Base-by-base conservation (phyloP, 2,888 invertebrate species). In the Leptopilina syphax region DNA sequence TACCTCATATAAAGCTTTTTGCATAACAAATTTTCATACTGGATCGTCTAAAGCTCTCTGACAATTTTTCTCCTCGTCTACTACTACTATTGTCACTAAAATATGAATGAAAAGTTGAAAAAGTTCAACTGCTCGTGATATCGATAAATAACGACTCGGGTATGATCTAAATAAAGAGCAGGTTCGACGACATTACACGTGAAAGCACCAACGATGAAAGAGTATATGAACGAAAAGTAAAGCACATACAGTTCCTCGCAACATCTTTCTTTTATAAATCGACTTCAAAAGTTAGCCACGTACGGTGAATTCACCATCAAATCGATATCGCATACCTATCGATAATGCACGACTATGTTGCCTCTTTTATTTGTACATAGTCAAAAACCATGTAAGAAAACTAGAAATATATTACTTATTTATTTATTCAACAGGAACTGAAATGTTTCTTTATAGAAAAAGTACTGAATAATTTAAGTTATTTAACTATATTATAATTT, bases 61-160 rank as follows among this genome's bases (percentile, higher is more conserved):
- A 41, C 73, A 73, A 73, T 57, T 73, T 73, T 73, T 54, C 13
- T 9, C 57, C 34, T n/a, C 34, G 5, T 9, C n/a, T 44, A 44
- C 44, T 8, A 44, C 44, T 44, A 44, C 44, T 44, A 44, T 8
- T 44, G 8, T 5, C 57, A n/a, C 57, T 73, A 73, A 73, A 73
- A 54, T 73, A 73, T 73, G 57, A 73, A 73, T 41, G 41, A 24
- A 68, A 73, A 73, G 73, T 73, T 73, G 34, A 50, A 73, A 57
- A 73, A 73, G 73, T 54, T 73, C 73, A 73, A 73, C 73, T 73
- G 57, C 73, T 73, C 73, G 73, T 73, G 73, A 73, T 73, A 73
- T 73, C 73, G 73, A 73, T 73, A 73, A 73, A 73, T 73, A 73
- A 73, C 57, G 57, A 73, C 41, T 57, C n/a, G n/a, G 9, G 57